Conservation (phyloP, 64 coral and sea anemone genomes). For the Cladopsammia gracilis region DNA sequence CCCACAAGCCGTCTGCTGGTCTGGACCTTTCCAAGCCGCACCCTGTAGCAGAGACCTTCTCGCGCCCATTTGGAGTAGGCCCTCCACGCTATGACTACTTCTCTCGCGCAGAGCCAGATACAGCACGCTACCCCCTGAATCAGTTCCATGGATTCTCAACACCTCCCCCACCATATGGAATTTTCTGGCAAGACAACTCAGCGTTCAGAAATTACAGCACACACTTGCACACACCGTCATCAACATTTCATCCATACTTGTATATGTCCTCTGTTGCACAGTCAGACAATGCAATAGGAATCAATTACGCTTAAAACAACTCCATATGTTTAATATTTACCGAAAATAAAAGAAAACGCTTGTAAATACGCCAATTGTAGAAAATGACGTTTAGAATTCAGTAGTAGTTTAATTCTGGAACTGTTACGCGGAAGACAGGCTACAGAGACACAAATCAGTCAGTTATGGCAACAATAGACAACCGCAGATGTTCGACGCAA, state of each 20-base stretch:
- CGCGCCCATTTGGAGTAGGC: slow-evolving; percentile 26
- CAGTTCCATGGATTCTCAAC: slow-evolving; percentile 40
- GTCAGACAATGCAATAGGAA: slow-evolving; percentile 28
- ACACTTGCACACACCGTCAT: slow-evolving; percentile 17
- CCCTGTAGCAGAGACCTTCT: neutral
- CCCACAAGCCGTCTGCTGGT: neutral
- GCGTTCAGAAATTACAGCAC: slow-evolving; percentile 39
- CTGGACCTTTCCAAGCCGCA: slow-evolving; percentile 31
- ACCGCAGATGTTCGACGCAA: too few relatives aligned
- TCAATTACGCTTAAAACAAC: slow-evolving; percentile 18
- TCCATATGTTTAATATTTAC: neutral
- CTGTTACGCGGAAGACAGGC: too few relatives aligned
- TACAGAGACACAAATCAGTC: too few relatives aligned
- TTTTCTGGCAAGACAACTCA: slow-evolving; percentile 45
- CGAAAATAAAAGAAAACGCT: neutral
- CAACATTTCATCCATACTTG: slow-evolving; percentile 23
- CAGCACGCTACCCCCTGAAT: neutral
- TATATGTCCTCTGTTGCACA: slow-evolving; percentile 24
- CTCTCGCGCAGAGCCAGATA: neutral
- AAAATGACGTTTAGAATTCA: neutral
- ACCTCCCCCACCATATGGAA: slow-evolving; percentile 16
- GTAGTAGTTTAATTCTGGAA: too few relatives aligned
- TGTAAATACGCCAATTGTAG: neutral
- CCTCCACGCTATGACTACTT: slow-evolving; percentile 27
- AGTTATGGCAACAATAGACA: too few relatives aligned